Conservation (phyloP, 35 echinoderm and acorn worm species). For the Holothuria glaberrima region DNA sequence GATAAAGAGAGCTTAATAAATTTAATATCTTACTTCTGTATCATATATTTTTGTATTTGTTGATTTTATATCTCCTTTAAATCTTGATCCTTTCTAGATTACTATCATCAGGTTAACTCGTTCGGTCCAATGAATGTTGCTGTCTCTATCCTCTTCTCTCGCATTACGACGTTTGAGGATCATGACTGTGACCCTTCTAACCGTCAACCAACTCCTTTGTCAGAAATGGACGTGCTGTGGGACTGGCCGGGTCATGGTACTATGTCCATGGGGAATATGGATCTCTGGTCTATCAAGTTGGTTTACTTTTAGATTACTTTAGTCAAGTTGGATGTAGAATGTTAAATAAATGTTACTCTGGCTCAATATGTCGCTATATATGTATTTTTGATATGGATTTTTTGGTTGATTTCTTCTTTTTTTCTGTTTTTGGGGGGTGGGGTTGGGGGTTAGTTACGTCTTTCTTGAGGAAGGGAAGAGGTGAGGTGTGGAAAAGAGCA, state of each 20-base stretch:
- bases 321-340: not conserved
- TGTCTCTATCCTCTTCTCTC: slow-evolving; percentile 69
- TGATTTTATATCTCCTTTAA: too few species aligned
- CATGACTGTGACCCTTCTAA: slow-evolving; percentile 55
- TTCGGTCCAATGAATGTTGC: slow-evolving; percentile 69
- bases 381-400: too few species aligned
- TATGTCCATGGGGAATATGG: slow-evolving; percentile 80
- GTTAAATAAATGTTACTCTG: too few species aligned
- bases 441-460: too few species aligned
- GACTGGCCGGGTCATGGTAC: slow-evolving; percentile 72
- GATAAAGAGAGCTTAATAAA: too few species aligned
- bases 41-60: too few species aligned
- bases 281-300: slow-evolving; percentile 62
- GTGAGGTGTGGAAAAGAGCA: too few species aligned
- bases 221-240: slow-evolving; percentile 75
- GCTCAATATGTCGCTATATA: too few species aligned
- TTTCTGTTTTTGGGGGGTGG: too few species aligned
- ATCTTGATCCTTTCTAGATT: not conserved
- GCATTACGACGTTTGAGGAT: slow-evolving; percentile 60
- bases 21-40: too few species aligned
- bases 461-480: too few species aligned
- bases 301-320: not conserved
- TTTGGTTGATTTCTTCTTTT: too few species aligned
- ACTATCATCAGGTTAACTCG: slow-evolving; percentile 81
- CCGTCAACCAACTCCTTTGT: slow-evolving; percentile 47